Evolutionary conservation across 2,797 vertebrate species (phyloP), one percentile per base, ranked within the genome.

Genomic region (Sebastes trivittatus): DNA sequence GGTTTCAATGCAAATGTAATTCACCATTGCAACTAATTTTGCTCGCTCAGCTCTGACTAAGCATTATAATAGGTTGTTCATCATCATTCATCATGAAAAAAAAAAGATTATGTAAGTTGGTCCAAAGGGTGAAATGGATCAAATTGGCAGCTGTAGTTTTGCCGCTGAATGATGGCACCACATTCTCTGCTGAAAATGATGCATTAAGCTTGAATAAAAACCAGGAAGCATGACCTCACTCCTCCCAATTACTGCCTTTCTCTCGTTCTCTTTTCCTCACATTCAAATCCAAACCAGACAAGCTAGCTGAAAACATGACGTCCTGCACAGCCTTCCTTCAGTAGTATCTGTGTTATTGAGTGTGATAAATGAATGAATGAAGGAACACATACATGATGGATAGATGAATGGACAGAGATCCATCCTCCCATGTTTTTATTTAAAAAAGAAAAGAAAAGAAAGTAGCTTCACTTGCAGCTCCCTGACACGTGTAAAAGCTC

Each of bases 61-160:
- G 42, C 23, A 78, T 56, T 23, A 23, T 23, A 63, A 61, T 34
- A 23, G 29, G 30, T 42, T 49, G 10, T 36, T 77, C 36, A 74
- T 58, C 29, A 63, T 59, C 7, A 27, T 66, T 55, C 16, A 27
- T 32, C 9, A 34, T 49, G 4, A 5, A 69, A 59, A 49, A 79
- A 22, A 22, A 49, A 23, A 22, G 23, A 59, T 18, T 10, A 72
- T 18, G 30, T 5, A 56, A 11, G n/a, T 52, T 46, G 5, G 7
- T 72, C 49, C 14, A 38, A 42, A 36, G 29, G 42, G 36, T 59
- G 20, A 46, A 67, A 56, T 32, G 34, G 54, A 52, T 8, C 4
- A 49, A 8, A 64, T 61, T 42, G 67, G 27, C 63, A 75, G 69
- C 62, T 81, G 66, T 72, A 60, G 72, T 77, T 82, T 80, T 3